Evolutionary conservation across 1,140 invertebrate genomes (phyloP).

Genomic region (Lepidurus couesii): DNA sequence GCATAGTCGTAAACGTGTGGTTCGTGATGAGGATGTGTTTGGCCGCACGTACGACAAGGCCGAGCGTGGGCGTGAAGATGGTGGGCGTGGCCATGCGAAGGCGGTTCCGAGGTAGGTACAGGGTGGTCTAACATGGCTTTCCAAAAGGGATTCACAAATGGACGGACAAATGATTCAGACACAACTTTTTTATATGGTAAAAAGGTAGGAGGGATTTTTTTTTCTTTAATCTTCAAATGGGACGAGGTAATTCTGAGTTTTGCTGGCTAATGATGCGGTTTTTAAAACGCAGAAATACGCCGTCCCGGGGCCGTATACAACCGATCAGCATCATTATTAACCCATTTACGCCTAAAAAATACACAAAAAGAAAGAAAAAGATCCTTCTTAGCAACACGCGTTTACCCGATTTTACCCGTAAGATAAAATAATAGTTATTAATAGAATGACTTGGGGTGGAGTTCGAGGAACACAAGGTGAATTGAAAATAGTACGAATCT

Average conservation of each 20-base stretch:
- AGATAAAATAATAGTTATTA: background rate
- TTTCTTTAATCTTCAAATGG: background rate
- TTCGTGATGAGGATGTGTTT: conserved; percentile 47
- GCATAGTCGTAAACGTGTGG: conserved; percentile 52
- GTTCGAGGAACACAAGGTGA: too few relatives aligned
- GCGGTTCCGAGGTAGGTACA: conserved; percentile 3
- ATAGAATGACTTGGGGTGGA: too few relatives aligned
- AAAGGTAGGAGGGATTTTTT: background rate
- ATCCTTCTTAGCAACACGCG: background rate
- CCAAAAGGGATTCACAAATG: background rate
- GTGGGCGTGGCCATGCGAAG: conserved; percentile 25
- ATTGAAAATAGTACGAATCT: too few relatives aligned
- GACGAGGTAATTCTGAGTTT: background rate
- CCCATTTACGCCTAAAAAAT: conserved; percentile 1
- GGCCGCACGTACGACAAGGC: conserved; percentile 47
- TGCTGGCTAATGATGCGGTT: background rate
- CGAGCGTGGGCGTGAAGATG: conserved; percentile 24
- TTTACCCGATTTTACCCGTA: background rate
- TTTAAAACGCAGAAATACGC: conserved; percentile 3
- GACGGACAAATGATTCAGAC: conserved; percentile 21
- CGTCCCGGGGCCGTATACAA: background rate
- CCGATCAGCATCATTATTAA: background rate
- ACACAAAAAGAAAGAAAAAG: background rate
- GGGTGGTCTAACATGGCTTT: conserved; percentile 23
- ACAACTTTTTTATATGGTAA: background rate